A percentile compares a stretch with the other conserved stretches of the same genome.
Conservation (phyloP, 2,797 vertebrate species). For the Perdix hodgsoniae region DNA sequence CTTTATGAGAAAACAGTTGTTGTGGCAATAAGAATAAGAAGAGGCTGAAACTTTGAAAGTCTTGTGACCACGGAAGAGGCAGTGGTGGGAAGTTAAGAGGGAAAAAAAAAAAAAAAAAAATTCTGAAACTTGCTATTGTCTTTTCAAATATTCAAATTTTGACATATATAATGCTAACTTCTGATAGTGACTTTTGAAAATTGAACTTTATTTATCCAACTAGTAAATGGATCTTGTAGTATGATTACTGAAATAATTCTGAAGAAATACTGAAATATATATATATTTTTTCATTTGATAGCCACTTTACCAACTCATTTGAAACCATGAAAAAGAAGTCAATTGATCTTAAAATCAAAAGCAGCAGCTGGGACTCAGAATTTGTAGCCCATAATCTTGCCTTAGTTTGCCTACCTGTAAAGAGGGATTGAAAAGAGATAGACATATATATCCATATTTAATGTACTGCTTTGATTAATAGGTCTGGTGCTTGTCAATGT, state of each 20-base stretch:
- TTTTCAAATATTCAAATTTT: neutral
- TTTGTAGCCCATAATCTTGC: neutral
- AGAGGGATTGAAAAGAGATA: neutral
- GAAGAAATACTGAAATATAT: neutral
- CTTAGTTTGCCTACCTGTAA: neutral
- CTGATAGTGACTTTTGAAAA: conserved; percentile 5
- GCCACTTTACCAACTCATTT: neutral
- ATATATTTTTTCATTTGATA: neutral
- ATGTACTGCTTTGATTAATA: neutral
- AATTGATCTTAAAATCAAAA: neutral
- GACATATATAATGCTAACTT: neutral
- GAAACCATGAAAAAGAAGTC: neutral
- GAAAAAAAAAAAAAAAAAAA: neutral
- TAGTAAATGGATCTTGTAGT: neutral
- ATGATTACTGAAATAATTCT: neutral
- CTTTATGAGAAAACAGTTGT: neutral
- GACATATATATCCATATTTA: neutral
- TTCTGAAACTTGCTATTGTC: neutral
- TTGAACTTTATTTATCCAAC: neutral
- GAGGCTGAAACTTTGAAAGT: neutral
- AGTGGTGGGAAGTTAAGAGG: neutral
- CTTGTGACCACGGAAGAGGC: neutral
- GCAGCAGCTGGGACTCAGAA: neutral
- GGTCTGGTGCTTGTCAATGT: neutral
- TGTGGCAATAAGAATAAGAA: neutral